Percentiles rank a stretch among this genome's conserved stretches.
Evolutionary conservation across 2,797 vertebrate genomes (phyloP).

Genomic region (Syndactyla subalaris): DNA sequence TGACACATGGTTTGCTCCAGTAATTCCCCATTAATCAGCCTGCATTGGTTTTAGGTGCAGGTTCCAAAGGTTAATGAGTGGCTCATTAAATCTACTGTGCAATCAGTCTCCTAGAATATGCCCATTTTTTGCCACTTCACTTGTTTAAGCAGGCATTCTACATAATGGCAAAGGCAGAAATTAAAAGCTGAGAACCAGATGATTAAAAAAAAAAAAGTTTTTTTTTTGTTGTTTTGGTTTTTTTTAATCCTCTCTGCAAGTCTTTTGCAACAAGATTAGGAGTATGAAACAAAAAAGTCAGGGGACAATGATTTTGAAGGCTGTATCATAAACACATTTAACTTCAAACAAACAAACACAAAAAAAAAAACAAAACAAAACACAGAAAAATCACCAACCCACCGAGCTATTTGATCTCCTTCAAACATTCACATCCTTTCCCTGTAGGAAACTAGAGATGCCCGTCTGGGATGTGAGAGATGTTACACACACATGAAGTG

Average conservation of each 20-base stretch:
- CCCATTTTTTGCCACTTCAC: not conserved
- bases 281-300: not conserved
- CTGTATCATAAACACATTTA: constrained; percentile 39
- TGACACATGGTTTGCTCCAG: constrained; percentile 55
- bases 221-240: not conserved
- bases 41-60: constrained; percentile 37
- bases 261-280: constrained; percentile 8
- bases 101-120: constrained; percentile 53
- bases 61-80: constrained; percentile 70
- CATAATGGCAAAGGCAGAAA: not conserved
- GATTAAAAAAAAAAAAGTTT: not conserved
- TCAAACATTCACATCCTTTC: constrained; percentile 51
- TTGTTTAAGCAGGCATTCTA: constrained; percentile 35
- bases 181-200: not conserved
- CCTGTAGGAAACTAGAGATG: constrained; percentile 66
- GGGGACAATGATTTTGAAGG: not conserved
- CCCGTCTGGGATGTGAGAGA: constrained; percentile 65
- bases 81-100: constrained; percentile 66
- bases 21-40: constrained; percentile 69
- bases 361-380: not conserved
- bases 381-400: not conserved
- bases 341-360: not conserved
- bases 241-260: not conserved
- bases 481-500: constrained; percentile 63
- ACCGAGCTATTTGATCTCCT: constrained; percentile 47